These are phyloP conservation scores for Argynnis bischoffii DNA, from an alignment of 2,888 invertebrate species.

Conservation along the genomic window DNA sequence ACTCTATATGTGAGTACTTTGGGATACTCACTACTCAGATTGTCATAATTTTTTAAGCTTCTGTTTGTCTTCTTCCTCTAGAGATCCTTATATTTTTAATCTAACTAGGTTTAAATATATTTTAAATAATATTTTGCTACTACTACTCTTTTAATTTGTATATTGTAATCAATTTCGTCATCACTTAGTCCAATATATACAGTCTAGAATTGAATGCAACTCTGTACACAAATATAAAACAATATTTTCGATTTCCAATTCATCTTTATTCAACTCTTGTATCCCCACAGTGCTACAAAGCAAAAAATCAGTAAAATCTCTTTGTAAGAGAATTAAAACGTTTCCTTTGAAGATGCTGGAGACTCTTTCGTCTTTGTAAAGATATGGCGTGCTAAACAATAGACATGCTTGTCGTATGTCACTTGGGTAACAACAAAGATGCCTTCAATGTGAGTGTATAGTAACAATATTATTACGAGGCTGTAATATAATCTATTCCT, in stretches of 20 bases:
- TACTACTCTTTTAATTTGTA: too few relatives aligned
- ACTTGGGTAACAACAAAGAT: not conserved
- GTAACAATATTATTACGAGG: too few relatives aligned
- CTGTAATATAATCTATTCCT: too few relatives aligned
- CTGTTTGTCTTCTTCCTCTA: too few relatives aligned
- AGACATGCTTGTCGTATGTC: slow-evolving; percentile 15
- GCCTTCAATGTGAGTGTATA: slow-evolving; percentile 6
- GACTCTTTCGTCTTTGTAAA: slow-evolving; percentile 23
- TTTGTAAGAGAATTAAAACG: slow-evolving; percentile 34
- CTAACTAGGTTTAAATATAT: too few relatives aligned
- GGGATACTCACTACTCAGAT: too few relatives aligned
- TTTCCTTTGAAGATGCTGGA: slow-evolving; percentile 32
- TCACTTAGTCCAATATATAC: too few relatives aligned
- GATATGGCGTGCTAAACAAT: slow-evolving; percentile 20
- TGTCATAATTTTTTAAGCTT: too few relatives aligned
- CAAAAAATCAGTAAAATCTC: slow-evolving; percentile 18
- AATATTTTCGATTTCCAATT: slow-evolving; percentile 7
- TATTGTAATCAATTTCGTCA: too few relatives aligned
- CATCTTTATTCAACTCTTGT: slow-evolving; percentile 14
- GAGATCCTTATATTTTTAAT: too few relatives aligned
- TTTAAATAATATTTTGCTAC: too few relatives aligned
- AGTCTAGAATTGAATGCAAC: not conserved
- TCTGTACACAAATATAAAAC: not conserved
- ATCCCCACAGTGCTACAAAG: slow-evolving; percentile 10
- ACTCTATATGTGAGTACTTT: too few relatives aligned